Base-by-base conservation (phyloP, 2,888 invertebrate genomes). In the Rugalucina vietnamica region DNA sequence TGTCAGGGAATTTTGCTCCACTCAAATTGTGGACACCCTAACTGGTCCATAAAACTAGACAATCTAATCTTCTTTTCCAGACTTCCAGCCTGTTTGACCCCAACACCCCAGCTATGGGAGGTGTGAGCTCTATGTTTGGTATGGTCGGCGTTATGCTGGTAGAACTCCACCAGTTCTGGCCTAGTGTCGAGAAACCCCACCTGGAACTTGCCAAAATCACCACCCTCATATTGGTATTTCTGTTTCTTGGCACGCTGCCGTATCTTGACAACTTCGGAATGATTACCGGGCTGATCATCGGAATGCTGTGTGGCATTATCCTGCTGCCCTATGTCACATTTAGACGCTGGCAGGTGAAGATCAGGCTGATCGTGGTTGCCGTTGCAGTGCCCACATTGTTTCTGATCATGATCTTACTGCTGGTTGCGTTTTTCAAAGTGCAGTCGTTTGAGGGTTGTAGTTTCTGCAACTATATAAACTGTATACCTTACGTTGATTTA, bases 321-420 rank as follows among this genome's bases (percentile, higher is more conserved):
- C 69, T 93, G 27, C 79, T 93, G 43, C 93, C 93, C 0, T 93
- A 91, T 82, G 88, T 93, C n/a, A 90, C 91, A 4, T 91, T 92
- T 65, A 89, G 91, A 10, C 82, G 79, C 29, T 86, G 90, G 79
- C 84, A 90, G n/a, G 75, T 78, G 8, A 69, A 74, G 24, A 77
- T 83, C 14, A 84, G 91, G 34, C 24, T 88, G 8, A 32, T 89
- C 4, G 80, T 92, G 0, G 72, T 91, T 12, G 71, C 81, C 5
- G 24, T 86, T 27, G 81, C 88, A 10, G 65, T 86, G 36, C 81
- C 84, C 1, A 12, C 87, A 12, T 69, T 91, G 37, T 50, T 89
- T 27, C 10, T 81, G 8, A 34, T 84, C 21, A 84, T 82, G 27
- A 85, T 85, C 49, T n/a, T 89, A 0, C 37, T 91, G 34, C 18